Percentiles rank a stretch among this genome's conserved stretches.
phyloP scores from a whole-genome alignment of 2,113 vertebrate species.

The Montifringilla adamsi region DNA sequence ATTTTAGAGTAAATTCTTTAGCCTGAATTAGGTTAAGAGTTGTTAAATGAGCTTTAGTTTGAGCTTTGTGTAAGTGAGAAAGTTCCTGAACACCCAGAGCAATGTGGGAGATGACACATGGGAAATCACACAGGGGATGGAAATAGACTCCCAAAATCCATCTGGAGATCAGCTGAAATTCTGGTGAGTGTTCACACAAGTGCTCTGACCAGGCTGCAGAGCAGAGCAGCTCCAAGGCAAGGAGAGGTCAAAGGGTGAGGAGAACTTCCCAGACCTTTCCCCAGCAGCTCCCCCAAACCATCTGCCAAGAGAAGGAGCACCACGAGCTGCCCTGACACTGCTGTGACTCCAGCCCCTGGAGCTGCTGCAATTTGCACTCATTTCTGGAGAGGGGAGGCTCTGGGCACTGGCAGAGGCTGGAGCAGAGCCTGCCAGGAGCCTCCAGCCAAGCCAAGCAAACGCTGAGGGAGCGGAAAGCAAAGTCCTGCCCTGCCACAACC shows the following conservation, averaged over 20 bases:
- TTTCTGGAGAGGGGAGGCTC: not conserved
- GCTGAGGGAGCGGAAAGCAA: not conserved
- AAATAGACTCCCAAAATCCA: not conserved
- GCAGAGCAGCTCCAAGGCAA: not conserved
- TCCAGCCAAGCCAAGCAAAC: conserved; percentile 51
- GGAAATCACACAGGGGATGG: not conserved
- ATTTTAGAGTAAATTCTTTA: not conserved
- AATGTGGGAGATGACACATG: not conserved
- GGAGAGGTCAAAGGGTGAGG: not conserved
- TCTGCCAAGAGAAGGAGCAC: accelerated
- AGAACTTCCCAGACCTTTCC: not conserved
- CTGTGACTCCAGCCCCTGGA: accelerated
- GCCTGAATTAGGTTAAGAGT: not conserved
- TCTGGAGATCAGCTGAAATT: not conserved
- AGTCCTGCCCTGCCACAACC: not conserved
- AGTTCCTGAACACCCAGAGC: not conserved
- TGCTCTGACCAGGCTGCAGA: not conserved
- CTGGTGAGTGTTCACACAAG: not conserved
- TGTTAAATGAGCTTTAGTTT: not conserved
- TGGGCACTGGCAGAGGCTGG: not conserved
- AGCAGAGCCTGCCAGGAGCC: conserved; percentile 2
- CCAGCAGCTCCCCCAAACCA: accelerated
- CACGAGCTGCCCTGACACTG: accelerated
- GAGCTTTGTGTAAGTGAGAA: not conserved
- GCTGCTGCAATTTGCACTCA: not conserved